phyloP scores from a whole-genome alignment of 1,140 invertebrate genomes.

The Brachionus rubens region DNA sequence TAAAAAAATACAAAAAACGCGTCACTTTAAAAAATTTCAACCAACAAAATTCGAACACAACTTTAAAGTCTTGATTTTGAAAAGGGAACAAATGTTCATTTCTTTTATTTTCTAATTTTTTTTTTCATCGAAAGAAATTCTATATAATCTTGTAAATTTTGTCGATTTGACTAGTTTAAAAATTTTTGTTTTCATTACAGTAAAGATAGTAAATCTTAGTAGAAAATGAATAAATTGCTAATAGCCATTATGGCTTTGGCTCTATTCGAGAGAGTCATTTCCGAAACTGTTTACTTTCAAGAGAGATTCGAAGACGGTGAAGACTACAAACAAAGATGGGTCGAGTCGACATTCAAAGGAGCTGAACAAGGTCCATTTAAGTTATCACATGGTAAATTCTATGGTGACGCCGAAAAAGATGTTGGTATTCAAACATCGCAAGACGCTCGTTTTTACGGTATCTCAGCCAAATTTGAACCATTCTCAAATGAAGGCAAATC shows the following conservation, averaged over 20 bases:
- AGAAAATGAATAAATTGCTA: too few relatives aligned
- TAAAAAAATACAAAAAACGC: too few relatives aligned
- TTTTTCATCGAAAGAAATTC: too few relatives aligned
- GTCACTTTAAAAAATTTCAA: background rate
- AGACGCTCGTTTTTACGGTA: constrained; percentile 93
- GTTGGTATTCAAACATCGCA: constrained; percentile 94
- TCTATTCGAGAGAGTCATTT: background rate
- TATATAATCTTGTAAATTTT: too few relatives aligned
- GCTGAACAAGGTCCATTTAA: constrained; percentile 75
- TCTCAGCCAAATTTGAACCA: constrained; percentile 84
- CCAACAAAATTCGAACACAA: constrained; percentile 43
- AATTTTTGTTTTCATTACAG: too few relatives aligned
- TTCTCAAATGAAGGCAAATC: constrained; percentile 87
- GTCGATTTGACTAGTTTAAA: too few relatives aligned
- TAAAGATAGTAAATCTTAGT: too few relatives aligned
- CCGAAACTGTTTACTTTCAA: constrained; percentile 13
- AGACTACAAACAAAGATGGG: constrained; percentile 20
- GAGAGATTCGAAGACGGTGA: constrained; percentile 18
- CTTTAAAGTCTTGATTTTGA: constrained; percentile 1
- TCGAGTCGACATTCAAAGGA: constrained; percentile 30
- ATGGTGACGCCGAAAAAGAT: constrained; percentile 83
- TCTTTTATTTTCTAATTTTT: too few relatives aligned
- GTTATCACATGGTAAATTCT: constrained; percentile 87
- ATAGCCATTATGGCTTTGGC: background rate
- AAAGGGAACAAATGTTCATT: constrained; percentile 27